Percentiles rank a stretch among this genome's conserved stretches.
Evolutionary conservation across 2,113 vertebrate species (phyloP).

Genomic region (Origma solitaria): DNA sequence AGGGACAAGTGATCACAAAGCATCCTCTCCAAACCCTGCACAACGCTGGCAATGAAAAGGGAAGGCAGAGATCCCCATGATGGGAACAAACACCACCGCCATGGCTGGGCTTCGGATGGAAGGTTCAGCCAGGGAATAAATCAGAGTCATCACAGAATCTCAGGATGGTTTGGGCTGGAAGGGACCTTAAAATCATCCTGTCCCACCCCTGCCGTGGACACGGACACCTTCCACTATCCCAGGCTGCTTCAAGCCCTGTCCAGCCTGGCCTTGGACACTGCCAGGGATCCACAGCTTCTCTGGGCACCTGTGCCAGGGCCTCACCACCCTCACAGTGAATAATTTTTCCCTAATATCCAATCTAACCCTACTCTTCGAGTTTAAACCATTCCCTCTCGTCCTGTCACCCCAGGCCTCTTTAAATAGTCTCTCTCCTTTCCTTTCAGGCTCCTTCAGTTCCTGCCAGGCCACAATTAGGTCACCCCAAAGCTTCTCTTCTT

Average conservation of each 20-base stretch:
- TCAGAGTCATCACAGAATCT: background rate
- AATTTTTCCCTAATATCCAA: background rate
- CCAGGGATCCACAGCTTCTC: background rate
- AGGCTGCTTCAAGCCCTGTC: background rate
- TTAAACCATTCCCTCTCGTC: background rate
- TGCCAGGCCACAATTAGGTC: background rate
- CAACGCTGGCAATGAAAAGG: rapidly evolving
- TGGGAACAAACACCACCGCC: background rate
- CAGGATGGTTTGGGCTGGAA: background rate
- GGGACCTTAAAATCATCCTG: background rate
- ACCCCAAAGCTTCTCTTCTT: background rate
- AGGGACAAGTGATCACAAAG: rapidly evolving
- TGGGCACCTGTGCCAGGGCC: background rate
- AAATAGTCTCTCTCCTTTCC: background rate
- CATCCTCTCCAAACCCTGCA: background rate
- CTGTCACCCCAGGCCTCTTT: background rate
- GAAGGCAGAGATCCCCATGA: rapidly evolving
- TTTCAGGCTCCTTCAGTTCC: background rate
- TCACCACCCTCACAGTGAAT: background rate
- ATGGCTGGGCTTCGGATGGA: rapidly evolving
- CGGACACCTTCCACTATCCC: background rate
- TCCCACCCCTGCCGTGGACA: background rate
- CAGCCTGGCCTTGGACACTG: background rate
- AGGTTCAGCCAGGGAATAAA: background rate
- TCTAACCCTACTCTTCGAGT: background rate